A percentile compares a stretch with the other conserved stretches of the same genome.
Evolutionary conservation across 2,113 vertebrate genomes (phyloP).

Genomic region (Notothenia coriiceps): DNA sequence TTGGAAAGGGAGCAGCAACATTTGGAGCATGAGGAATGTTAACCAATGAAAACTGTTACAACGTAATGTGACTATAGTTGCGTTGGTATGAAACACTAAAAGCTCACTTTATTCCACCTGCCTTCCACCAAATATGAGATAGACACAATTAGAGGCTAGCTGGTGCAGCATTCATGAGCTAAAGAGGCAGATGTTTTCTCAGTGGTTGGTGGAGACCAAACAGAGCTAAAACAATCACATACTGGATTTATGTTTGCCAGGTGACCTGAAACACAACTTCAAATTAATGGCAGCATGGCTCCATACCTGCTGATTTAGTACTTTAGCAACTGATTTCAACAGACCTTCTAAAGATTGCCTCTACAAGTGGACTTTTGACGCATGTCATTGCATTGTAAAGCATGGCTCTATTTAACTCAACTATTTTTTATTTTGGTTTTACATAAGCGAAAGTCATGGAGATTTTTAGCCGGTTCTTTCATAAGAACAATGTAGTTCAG

Average conservation of each 20-base stretch:
- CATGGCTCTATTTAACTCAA: too few relatives aligned
- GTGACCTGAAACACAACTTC: neutral
- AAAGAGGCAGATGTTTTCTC: neutral
- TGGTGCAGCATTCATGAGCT: neutral
- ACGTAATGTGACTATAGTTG: slow-evolving; percentile 13
- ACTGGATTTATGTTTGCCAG: too few relatives aligned
- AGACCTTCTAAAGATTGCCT: too few relatives aligned
- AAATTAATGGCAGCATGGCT: neutral
- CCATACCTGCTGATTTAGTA: neutral
- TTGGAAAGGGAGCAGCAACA: slow-evolving; percentile 22
- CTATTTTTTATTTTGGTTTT: too few relatives aligned
- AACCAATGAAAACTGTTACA: neutral
- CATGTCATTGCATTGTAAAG: too few relatives aligned
- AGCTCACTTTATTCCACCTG: neutral
- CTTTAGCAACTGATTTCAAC: neutral
- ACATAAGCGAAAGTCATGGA: too few relatives aligned
- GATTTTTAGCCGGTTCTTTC: too few relatives aligned
- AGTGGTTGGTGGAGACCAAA: neutral
- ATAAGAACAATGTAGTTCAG: too few relatives aligned
- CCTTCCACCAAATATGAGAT: neutral
- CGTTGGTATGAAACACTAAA: neutral
- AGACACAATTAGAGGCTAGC: neutral
- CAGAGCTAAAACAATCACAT: neutral
- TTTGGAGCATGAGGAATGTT: slow-evolving; percentile 1
- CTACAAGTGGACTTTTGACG: too few relatives aligned